Percentiles rank a stretch among this genome's conserved stretches.
Conservation (phyloP, 2,888 invertebrate species). For the Hoplodrina ambigua region DNA sequence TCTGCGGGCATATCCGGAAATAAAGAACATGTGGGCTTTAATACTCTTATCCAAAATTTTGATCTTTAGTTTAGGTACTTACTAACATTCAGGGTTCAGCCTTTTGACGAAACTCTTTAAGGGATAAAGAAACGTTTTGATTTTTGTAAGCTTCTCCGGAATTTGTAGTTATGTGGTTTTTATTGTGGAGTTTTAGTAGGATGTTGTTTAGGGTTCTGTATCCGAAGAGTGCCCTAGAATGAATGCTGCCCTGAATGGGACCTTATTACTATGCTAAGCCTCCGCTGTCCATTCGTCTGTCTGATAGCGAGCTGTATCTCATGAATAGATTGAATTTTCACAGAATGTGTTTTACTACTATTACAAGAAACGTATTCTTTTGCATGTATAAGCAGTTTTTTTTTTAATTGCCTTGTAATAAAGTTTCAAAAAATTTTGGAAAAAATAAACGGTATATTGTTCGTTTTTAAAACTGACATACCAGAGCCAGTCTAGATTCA, state of each 20-base stretch:
- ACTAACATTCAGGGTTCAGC: conserved; percentile 34
- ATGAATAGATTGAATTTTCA: no score
- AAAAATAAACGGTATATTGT: neutral
- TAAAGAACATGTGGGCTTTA: conserved; percentile 61
- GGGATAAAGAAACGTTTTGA: conserved; percentile 34
- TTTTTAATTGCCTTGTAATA: no score
- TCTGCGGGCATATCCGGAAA: conserved; percentile 55
- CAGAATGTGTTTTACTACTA: no score
- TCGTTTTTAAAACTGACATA: neutral
- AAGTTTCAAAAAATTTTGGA: neutral
- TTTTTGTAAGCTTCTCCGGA: conserved; percentile 24
- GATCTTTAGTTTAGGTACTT: conserved; percentile 50
- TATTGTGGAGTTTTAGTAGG: neutral
- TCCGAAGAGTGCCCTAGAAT: no score
- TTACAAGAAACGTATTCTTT: no score
- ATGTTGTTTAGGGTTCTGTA: no score
- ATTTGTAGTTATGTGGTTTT: conserved; percentile 22
- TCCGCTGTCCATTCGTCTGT: no score
- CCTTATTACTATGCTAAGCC: no score
- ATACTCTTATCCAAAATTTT: conserved; percentile 55
- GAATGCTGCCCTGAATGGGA: no score
- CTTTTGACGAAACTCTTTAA: conserved; percentile 38
- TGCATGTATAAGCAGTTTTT: no score
- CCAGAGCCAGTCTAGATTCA: neutral
- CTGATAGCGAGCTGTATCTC: no score